phyloP scores from a whole-genome alignment of 1,140 invertebrate genomes.

The Drosophila arawakana region DNA sequence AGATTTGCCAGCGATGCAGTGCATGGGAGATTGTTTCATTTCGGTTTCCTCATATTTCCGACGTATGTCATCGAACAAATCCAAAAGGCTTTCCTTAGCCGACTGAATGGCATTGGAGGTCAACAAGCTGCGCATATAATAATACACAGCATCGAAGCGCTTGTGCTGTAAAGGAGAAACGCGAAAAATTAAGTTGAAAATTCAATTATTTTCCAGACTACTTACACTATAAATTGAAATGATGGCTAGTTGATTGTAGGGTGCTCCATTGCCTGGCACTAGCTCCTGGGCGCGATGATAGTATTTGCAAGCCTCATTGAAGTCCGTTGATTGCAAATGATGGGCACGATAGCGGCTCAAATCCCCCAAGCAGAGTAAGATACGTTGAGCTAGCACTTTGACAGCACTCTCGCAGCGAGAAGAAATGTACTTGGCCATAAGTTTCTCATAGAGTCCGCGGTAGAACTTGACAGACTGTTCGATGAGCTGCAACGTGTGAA shows the following conservation, averaged over 20 bases:
- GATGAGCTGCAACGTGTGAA: slow-evolving; percentile 90
- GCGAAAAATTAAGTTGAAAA: too few species aligned
- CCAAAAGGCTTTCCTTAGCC: slow-evolving; percentile 93
- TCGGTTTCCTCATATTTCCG: slow-evolving; percentile 94
- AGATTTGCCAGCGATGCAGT: slow-evolving; percentile 23
- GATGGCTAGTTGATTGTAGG: slow-evolving; percentile 97
- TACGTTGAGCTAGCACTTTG: slow-evolving; percentile 92
- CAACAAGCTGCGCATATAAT: slow-evolving; percentile 97
- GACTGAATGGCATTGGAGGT: slow-evolving; percentile 96
- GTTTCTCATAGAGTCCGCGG: slow-evolving; percentile 51
- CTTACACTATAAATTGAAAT: slow-evolving; percentile 95
- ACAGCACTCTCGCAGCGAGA: slow-evolving; percentile 87
- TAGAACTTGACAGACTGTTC: slow-evolving; percentile 84
- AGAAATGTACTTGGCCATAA: slow-evolving; percentile 84
- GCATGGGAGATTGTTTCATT: slow-evolving; percentile 86
- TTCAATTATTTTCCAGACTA: too few species aligned
- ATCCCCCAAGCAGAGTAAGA: slow-evolving; percentile 95
- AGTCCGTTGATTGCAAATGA: slow-evolving; percentile 93
- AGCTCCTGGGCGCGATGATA: slow-evolving; percentile 97
- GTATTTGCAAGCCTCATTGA: slow-evolving; percentile 93
- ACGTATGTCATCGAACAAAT: slow-evolving; percentile 96
- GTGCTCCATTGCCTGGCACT: slow-evolving; percentile 96
- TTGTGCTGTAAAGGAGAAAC: slow-evolving; percentile 88
- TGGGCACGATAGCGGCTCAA: slow-evolving; percentile 95
- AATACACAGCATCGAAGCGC: slow-evolving; percentile 98